Evolutionary conservation across 37 sponge, comb jelly and placozoan genomes (phyloP), one percentile per base, ranked within the genome.

Genomic region (Geodia barretti): DNA sequence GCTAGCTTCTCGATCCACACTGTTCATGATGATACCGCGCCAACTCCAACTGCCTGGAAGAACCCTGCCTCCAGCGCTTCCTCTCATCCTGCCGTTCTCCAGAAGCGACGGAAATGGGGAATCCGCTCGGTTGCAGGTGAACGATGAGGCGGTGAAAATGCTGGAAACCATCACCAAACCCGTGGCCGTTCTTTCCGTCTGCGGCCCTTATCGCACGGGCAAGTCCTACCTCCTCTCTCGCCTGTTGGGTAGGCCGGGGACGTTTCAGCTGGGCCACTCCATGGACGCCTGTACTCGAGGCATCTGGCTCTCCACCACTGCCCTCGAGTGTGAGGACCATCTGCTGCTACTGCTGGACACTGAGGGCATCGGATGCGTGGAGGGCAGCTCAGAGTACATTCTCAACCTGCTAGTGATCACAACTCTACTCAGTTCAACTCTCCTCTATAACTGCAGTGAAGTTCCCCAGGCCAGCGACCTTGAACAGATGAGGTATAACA

Each of bases 141-240:
- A 70, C 24, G 42, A 38, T 0, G 75, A 75, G 32, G 75, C 83
- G 2, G 19, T 83, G 2, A 3, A 65, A 30, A 41, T 83, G 54
- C 40, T 83, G 4, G 5, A 41, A 26, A 83, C 47, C 69, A 75
- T 83, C 34, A 62, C 24, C 4, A 74, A 75, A 39, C 83, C 83
- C 1, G 65, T 83, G 2, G 75, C 83, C 0, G 41, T 83, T 29
- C 68, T 83, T 9, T 64, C 83, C n/a, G 32, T 83, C 4, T 83
- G 83, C 61, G 83, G 83, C 5, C 83, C 83, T 23, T 47, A 47
- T 47, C 74, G 83, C 39, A 74, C 83, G 26, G 83, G 83, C 24
- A 83, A 83, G 68, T 83, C 83, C 0, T 83, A 83, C 69, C 28
- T 83, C 9, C 75, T 83, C 34, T 83, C 83, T 23, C 75, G 75